Conservation (phyloP, 92 coral and sea anemone genomes). For the Galaxea fascicularis region DNA sequence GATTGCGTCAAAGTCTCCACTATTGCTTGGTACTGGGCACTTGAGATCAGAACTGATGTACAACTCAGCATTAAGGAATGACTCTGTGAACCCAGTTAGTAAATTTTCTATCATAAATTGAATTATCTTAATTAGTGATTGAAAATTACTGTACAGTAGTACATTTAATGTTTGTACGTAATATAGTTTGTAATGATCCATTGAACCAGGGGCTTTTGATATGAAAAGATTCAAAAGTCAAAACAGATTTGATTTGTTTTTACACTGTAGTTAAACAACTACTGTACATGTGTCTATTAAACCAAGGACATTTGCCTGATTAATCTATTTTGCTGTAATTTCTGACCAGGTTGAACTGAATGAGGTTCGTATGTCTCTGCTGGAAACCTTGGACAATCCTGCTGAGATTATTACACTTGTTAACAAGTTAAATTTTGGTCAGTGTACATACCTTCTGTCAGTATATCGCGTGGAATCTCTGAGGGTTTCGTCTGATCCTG, state of each 20-base stretch:
- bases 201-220: no score
- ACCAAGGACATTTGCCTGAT: not conserved
- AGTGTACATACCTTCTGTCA: conserved; percentile 93
- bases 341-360: conserved; percentile 79
- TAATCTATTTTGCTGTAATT: not conserved
- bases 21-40: conserved; percentile 90
- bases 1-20: conserved; percentile 92
- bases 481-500: conserved; percentile 89
- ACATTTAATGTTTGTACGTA: no score
- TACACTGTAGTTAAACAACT: no score
- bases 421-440: conserved; percentile 93
- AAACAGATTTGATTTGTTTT: no score
- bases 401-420: conserved; percentile 85
- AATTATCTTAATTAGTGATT: no score
- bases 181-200: no score
- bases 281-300: no score
- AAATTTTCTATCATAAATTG: not conserved
- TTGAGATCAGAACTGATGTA: conserved; percentile 94
- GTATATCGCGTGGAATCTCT: conserved; percentile 95
- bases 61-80: conserved; percentile 95
- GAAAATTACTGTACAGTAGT: no score
- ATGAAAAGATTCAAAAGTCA: no score
- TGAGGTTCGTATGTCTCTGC: conserved; percentile 83
- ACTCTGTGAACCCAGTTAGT: conserved; percentile 92
- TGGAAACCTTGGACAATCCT: conserved; percentile 85